Evolutionary conservation across 2,888 invertebrate genomes (phyloP).

Genomic region (Meiosimyza platycephala): DNA sequence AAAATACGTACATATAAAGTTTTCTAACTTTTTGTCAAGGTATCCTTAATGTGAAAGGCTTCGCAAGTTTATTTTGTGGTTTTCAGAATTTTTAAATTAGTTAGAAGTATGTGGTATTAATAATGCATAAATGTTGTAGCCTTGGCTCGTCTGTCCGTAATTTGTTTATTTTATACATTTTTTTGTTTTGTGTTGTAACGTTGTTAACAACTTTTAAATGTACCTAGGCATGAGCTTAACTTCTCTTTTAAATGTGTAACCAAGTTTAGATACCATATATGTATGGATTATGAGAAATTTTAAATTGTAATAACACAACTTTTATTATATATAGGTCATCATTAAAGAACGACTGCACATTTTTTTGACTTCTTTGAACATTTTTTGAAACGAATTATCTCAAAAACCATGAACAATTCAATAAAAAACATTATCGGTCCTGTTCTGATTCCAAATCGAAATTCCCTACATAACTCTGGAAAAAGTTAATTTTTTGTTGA

Average conservation of each 20-base stretch:
- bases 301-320: no score
- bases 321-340: no score
- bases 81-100: constrained; percentile 33
- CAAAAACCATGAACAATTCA: no score
- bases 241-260: neutral
- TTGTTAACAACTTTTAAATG: neutral
- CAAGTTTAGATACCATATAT: no score
- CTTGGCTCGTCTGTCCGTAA: constrained; percentile 1
- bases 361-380: no score
- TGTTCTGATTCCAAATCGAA: no score
- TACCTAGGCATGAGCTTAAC: neutral
- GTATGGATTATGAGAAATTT: no score
- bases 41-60: constrained; percentile 13
- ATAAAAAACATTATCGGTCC: no score
- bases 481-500: no score
- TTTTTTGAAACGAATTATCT: no score
- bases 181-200: neutral
- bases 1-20: constrained; percentile 14
- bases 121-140: constrained; percentile 17
- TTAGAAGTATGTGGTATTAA: constrained; percentile 12
- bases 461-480: no score
- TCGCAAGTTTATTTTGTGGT: constrained; percentile 26
- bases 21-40: neutral
- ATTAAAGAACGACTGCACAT: no score
- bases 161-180: neutral